Conservation (phyloP, 2,797 vertebrate genomes). For the Stomatorhinus walkeri region DNA sequence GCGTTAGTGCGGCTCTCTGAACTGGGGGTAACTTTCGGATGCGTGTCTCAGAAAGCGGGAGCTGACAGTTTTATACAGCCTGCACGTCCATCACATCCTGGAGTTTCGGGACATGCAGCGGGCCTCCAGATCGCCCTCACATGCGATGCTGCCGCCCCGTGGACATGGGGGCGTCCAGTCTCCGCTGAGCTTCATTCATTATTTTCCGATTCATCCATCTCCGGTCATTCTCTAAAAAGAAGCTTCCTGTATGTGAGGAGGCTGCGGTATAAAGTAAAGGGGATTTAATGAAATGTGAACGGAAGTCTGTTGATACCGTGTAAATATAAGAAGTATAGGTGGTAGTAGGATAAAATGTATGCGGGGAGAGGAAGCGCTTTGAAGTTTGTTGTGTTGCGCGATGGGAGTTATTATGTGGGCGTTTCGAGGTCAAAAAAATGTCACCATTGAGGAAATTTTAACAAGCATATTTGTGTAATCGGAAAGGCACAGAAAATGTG, state of each 20-base stretch:
- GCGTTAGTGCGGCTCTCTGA: background rate
- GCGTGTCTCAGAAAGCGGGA: constrained; percentile 44
- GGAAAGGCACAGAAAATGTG: background rate
- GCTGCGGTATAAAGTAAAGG: background rate
- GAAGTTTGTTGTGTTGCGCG: background rate
- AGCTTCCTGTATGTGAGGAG: background rate
- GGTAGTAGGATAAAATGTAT: background rate
- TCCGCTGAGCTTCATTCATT: constrained; percentile 40
- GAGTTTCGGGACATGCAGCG: background rate
- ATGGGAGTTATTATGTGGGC: background rate
- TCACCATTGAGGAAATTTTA: background rate
- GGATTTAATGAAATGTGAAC: background rate
- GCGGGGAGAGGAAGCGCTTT: background rate
- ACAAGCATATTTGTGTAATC: background rate
- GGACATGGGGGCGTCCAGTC: constrained; percentile 44
- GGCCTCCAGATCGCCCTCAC: background rate
- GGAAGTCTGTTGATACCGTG: background rate
- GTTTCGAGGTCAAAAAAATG: background rate
- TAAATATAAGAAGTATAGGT: background rate
- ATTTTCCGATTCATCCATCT: constrained; percentile 45
- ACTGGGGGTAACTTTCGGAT: background rate
- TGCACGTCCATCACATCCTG: constrained; percentile 24
- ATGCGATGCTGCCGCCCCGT: constrained; percentile 44
- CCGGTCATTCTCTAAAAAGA: background rate
- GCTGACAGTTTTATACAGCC: constrained; percentile 50